Conservation (phyloP, 2,797 vertebrate genomes). For the Staurois parvus region DNA sequence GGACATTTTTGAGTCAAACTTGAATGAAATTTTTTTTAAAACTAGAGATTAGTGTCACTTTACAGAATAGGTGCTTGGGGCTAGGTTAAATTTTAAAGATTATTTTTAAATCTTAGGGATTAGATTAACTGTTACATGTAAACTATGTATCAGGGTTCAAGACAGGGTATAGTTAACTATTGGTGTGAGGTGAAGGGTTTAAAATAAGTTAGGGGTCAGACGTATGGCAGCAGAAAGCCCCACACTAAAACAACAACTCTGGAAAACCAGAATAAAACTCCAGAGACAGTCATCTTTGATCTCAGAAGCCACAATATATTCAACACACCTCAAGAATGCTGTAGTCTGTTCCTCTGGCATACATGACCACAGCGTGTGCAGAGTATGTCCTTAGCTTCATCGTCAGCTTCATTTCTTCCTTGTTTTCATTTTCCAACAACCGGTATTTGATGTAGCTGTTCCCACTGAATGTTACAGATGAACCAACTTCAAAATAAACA, state of each 20-base stretch:
- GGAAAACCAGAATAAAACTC: neutral
- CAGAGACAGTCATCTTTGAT: neutral
- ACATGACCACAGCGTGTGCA: constrained; percentile 92
- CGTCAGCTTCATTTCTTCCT: constrained; percentile 94
- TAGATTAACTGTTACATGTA: too few relatives aligned
- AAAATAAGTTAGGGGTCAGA: too few relatives aligned
- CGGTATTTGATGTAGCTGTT: constrained; percentile 92
- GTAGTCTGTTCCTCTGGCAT: constrained; percentile 95
- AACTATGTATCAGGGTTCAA: too few relatives aligned
- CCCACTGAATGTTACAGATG: constrained; percentile 91
- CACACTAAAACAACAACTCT: neutral
- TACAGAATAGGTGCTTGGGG: too few relatives aligned
- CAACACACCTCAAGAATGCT: constrained; percentile 92
- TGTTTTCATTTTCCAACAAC: constrained; percentile 94
- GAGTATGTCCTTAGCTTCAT: constrained; percentile 91
- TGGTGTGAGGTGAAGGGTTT: too few relatives aligned
- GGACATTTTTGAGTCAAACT: too few relatives aligned
- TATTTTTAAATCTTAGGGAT: too few relatives aligned
- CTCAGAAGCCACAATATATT: neutral
- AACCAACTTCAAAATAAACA: constrained; percentile 74
- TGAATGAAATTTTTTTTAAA: too few relatives aligned
- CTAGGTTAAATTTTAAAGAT: too few relatives aligned
- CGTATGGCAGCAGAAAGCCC: neutral
- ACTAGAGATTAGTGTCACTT: too few relatives aligned
- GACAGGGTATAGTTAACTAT: too few relatives aligned